Conservation (phyloP, 2,888 invertebrate species). For the Galerucella pusilla region DNA sequence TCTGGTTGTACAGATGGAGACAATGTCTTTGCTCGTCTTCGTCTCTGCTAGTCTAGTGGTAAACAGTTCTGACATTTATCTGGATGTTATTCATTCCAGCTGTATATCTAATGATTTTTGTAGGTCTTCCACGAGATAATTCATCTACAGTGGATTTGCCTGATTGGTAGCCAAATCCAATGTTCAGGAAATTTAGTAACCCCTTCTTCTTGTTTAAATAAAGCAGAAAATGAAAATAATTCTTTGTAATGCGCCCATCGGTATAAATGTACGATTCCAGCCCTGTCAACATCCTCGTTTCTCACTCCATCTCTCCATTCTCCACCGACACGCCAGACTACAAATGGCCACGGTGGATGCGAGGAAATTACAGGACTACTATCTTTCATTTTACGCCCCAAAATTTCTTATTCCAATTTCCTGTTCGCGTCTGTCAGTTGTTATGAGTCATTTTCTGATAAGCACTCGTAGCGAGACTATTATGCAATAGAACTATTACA, state of each 20-base stretch:
- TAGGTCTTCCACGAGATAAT: no score
- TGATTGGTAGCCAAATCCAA: no score
- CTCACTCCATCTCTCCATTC: constrained; percentile 33
- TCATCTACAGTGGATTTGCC: no score
- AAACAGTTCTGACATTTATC: no score
- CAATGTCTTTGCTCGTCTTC: no score
- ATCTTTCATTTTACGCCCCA: constrained; percentile 82
- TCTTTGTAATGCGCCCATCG: no score
- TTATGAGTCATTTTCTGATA: constrained; percentile 81
- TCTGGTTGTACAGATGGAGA: no score
- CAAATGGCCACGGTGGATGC: constrained; percentile 60
- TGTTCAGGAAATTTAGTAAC: no score
- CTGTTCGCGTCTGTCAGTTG: constrained; percentile 70
- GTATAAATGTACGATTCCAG: neutral
- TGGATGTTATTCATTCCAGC: no score
- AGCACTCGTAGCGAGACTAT: constrained; percentile 68
- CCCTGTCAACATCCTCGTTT: constrained; percentile 22
- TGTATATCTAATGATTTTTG: no score
- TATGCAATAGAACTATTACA: constrained; percentile 68
- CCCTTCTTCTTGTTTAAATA: no score
- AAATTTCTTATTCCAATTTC: constrained; percentile 84
- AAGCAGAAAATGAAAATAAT: neutral
- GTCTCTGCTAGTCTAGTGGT: no score
- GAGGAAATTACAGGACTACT: constrained; percentile 81
- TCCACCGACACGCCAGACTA: constrained; percentile 55